A percentile compares a stretch with the other conserved stretches of the same genome.
Conservation (phyloP, 2,797 vertebrate genomes). For the Vireo griseus region DNA sequence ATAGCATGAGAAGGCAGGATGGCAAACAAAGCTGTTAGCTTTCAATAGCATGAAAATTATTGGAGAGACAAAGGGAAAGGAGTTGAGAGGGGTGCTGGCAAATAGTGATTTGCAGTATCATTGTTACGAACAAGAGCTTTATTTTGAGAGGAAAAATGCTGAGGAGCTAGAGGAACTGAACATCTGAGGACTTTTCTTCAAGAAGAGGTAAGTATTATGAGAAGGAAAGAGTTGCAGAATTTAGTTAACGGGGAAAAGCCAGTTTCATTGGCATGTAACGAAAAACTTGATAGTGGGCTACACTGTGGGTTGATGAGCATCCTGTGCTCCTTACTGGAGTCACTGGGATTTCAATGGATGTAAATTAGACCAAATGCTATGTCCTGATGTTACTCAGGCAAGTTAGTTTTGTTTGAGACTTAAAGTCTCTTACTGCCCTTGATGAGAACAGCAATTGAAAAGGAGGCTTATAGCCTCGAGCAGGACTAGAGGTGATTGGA, state of each 20-base stretch:
- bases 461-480: neutral
- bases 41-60: neutral
- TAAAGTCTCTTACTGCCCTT: neutral
- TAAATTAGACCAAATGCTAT: neutral
- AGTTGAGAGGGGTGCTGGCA: neutral
- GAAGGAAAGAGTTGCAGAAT: neutral
- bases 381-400: neutral
- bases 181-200: neutral
- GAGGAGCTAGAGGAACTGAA: neutral
- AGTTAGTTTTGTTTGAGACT: neutral
- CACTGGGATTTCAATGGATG: neutral
- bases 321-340: neutral
- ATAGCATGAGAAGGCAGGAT: neutral
- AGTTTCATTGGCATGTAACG: neutral
- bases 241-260: neutral
- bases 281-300: neutral
- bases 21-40: neutral
- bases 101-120: neutral
- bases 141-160: neutral
- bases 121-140: neutral
- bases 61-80: neutral
- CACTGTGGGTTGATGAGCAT: neutral
- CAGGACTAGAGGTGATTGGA: neutral
- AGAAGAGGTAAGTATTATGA: neutral
- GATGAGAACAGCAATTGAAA: neutral